Evolutionary conservation across 2,888 invertebrate species (phyloP).

Genomic region (Mantis religiosa): DNA sequence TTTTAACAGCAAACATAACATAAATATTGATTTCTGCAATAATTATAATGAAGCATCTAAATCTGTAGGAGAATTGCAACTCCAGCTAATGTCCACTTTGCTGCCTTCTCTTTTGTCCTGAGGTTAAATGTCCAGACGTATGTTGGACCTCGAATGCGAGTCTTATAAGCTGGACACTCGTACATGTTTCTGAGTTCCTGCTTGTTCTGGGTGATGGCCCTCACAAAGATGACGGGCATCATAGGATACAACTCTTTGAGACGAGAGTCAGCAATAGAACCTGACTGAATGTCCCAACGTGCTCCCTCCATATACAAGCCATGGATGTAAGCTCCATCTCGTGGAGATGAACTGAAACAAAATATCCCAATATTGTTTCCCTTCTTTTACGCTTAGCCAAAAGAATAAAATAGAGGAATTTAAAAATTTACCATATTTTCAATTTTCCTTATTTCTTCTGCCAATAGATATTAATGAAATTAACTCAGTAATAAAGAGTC

Average conservation of each 20-base stretch:
- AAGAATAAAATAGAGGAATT: no score
- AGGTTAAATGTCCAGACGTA: slow-evolving; percentile 96
- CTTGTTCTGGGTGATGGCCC: slow-evolving; percentile 83
- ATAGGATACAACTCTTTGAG: slow-evolving; percentile 87
- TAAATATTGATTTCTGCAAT: not conserved
- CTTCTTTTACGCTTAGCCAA: no score
- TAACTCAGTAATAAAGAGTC: no score
- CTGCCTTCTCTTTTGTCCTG: slow-evolving; percentile 80
- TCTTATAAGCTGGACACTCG: slow-evolving; percentile 93
- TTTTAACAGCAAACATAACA: not conserved
- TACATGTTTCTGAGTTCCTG: slow-evolving; percentile 83
- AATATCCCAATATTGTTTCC: not conserved
- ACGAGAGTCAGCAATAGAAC: slow-evolving; percentile 76
- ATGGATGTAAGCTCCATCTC: slow-evolving; percentile 87
- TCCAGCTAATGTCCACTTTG: slow-evolving; percentile 91
- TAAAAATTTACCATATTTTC: no score
- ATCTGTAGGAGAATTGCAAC: slow-evolving; percentile 73
- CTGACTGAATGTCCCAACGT: slow-evolving; percentile 78
- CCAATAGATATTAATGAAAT: no score
- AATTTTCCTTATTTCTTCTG: no score
- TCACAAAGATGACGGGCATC: slow-evolving; percentile 86
- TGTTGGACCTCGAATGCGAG: slow-evolving; percentile 80
- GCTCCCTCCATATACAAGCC: slow-evolving; percentile 92
- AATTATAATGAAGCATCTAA: not conserved
- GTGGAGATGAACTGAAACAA: slow-evolving; percentile 64